Evolutionary conservation across 92 coral and sea anemone species (phyloP).

Genomic region (Meandrina meandrites): DNA sequence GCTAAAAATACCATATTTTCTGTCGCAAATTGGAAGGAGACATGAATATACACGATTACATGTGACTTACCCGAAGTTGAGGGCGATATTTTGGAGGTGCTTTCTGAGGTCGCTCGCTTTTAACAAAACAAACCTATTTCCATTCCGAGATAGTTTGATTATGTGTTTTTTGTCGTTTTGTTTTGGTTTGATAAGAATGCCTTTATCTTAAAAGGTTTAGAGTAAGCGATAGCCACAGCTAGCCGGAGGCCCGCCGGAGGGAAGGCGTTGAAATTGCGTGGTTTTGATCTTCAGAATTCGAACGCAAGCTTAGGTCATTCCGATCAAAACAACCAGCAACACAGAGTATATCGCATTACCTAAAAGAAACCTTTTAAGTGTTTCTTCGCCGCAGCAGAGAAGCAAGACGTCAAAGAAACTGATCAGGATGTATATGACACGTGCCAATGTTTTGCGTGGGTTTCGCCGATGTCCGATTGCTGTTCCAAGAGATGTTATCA

Average conservation of each 20-base stretch:
- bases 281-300: neutral
- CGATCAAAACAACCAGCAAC: neutral
- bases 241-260: no score
- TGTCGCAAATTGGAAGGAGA: neutral
- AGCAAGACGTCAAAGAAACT: neutral
- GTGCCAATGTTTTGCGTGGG: constrained; percentile 8
- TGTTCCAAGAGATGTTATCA: neutral
- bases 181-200: neutral
- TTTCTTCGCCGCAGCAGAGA: neutral
- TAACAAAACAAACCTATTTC: neutral
- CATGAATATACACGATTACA: neutral
- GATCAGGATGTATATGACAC: constrained; percentile 2
- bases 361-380: neutral
- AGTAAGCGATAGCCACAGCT: neutral
- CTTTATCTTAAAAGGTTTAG: neutral
- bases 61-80: neutral
- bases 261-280: neutral
- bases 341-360: neutral
- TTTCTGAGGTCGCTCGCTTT: neutral
- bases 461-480: neutral
- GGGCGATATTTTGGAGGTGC: neutral
- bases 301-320: neutral
- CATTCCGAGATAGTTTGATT: neutral
- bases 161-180: neutral
- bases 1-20: neutral